phyloP scores from a whole-genome alignment of 1,140 invertebrate genomes.

The Nasonia vitripennis region DNA sequence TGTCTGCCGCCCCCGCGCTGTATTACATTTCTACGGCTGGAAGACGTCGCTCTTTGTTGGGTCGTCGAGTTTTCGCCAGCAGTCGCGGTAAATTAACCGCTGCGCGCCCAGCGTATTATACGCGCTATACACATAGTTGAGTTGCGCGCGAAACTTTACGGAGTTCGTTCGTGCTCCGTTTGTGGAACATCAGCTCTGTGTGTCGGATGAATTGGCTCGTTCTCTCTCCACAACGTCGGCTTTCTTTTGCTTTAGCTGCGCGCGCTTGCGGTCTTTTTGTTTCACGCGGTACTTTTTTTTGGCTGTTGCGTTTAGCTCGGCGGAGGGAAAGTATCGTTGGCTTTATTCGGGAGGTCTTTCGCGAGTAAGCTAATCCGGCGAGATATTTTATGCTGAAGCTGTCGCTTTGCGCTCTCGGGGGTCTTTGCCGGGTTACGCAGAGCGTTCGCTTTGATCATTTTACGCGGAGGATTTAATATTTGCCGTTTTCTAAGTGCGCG shows the following conservation, averaged over 20 bases:
- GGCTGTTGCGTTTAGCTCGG: not conserved
- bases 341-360: not conserved
- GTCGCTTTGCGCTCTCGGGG: not conserved
- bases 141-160: not conserved
- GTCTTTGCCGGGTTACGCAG: not conserved
- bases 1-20: not conserved
- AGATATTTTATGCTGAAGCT: no score
- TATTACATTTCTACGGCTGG: not conserved
- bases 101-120: not conserved
- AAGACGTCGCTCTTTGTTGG: slow-evolving; percentile 30
- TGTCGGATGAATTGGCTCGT: not conserved
- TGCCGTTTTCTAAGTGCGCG: no score
- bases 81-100: slow-evolving; percentile 18
- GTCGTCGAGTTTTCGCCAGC: slow-evolving; percentile 1
- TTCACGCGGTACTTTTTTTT: not conserved
- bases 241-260: not conserved
- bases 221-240: not conserved
- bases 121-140: not conserved
- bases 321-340: not conserved
- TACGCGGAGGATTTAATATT: no score
- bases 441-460: no score
- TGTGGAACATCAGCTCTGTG: not conserved
- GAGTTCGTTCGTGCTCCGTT: not conserved
- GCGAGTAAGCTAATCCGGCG: no score
- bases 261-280: slow-evolving; percentile 5